phyloP scores from a whole-genome alignment of 2,113 vertebrate species.

The Amazona vittata region DNA sequence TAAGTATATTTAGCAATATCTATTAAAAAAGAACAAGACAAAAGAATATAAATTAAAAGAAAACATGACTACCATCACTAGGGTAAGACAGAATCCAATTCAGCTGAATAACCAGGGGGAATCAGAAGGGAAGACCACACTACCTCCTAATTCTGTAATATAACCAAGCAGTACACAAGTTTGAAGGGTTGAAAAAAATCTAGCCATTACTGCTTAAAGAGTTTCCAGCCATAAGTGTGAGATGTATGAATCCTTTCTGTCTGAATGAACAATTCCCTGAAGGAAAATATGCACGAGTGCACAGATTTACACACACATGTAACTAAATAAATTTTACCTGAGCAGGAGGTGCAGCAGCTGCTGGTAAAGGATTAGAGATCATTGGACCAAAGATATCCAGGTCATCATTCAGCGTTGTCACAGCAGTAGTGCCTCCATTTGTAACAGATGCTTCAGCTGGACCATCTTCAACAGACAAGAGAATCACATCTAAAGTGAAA shows the following conservation, averaged over 20 bases:
- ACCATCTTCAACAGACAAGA: constrained; percentile 77
- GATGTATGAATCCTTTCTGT: not conserved
- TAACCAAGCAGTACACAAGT: not conserved
- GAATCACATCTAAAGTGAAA: not conserved
- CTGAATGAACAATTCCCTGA: not conserved
- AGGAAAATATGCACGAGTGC: not conserved
- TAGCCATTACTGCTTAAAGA: not conserved
- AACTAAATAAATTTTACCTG: constrained; percentile 70
- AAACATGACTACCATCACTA: not conserved
- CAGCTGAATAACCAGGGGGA: not conserved
- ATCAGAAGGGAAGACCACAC: not conserved
- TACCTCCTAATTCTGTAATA: not conserved
- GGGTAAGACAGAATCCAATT: not conserved
- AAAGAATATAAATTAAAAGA: not conserved
- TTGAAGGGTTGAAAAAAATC: not conserved
- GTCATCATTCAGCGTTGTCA: constrained; percentile 82
- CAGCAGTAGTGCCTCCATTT: constrained; percentile 74
- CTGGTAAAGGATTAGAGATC: constrained; percentile 95
- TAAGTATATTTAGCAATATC: not conserved
- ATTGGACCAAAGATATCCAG: constrained; percentile 97
- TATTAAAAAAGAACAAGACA: not conserved
- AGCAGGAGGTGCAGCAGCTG: constrained; percentile 67
- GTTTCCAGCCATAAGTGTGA: not conserved
- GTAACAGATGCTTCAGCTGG: constrained; percentile 79
- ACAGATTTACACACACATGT: not conserved